Conservation (phyloP, 2,113 vertebrate genomes). For the Oryzias woworae region DNA sequence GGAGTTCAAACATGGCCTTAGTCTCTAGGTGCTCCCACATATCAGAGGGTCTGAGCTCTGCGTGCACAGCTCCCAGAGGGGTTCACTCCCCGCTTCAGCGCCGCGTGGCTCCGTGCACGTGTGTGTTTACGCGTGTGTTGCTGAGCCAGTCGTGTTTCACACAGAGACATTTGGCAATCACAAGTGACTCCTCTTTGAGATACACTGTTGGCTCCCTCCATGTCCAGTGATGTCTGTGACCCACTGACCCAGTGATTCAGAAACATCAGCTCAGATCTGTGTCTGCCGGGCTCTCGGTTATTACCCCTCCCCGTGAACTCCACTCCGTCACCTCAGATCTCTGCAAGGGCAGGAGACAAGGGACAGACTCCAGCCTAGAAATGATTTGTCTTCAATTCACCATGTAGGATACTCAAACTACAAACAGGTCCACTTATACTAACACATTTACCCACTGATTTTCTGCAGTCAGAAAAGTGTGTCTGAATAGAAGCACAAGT, state of each 20-base stretch:
- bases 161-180: conserved; percentile 42
- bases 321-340: conserved; percentile 55
- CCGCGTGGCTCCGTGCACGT: conserved; percentile 18
- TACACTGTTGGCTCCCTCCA: conserved; percentile 37
- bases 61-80: conserved; percentile 54
- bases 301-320: conserved; percentile 51
- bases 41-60: conserved; percentile 60
- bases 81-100: conserved; percentile 39
- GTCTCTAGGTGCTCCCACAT: conserved; percentile 66
- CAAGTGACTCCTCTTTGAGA: conserved; percentile 46
- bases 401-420: conserved; percentile 1
- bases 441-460: background rate
- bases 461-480: background rate
- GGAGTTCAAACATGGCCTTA: conserved; percentile 68
- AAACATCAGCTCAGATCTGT: conserved; percentile 59
- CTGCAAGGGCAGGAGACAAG: conserved; percentile 43
- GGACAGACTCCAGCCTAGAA: conserved; percentile 45
- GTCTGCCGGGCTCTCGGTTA: conserved; percentile 50
- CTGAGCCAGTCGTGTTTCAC: conserved; percentile 26
- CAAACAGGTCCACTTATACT: conserved; percentile 4
- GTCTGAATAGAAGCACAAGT: background rate
- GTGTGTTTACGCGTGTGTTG: conserved; percentile 24
- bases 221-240: conserved; percentile 68
- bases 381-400: conserved; percentile 16
- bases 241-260: conserved; percentile 74